Base-by-base conservation (phyloP, 2,797 vertebrate genomes). In the Etheostoma nigrum region DNA sequence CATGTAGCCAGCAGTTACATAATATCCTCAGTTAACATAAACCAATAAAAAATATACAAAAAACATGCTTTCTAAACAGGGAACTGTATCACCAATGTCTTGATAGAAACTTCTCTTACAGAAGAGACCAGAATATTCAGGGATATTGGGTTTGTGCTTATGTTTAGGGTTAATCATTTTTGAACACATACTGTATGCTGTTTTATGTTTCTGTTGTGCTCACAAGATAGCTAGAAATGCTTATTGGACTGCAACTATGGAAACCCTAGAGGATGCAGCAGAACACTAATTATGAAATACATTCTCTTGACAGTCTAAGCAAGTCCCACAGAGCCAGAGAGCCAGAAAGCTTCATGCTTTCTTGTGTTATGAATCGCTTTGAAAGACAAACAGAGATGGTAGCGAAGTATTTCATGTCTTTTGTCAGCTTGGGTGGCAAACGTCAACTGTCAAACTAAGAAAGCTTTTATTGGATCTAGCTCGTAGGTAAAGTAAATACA, bases 391-490 rank as follows among this genome's bases (percentile, higher is more conserved):
- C 53, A 74, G 78, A 82, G 71, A 79, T 33, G 63, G 40, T 16
- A 30, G 21, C 8, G 0, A 16, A 83, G 45, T 45, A 52, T 67
- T 75, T 67, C 48, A 44, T 55, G 57, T 65, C 49, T 76, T 76
- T 74, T 52, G 68, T 81, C 84, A 71, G 40, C 84, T 23, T 89
- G 86, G 84, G 87, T 86, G 86, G 87, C 63, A 66, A 40, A 73
- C 73, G 67, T 78, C 65, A 86, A 74, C 65, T 69, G 76, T 84
- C 76, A 70, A 78, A 75, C 64, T 27, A 23, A 65, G 72, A 76
- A 49, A 65, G 77, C 59, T 79, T 88, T 89, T 87, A 85, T 76
- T 88, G 86, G 85, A 86, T 78, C 82, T 53, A 48, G 76, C 66
- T 81, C 60, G 30, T 19, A 79, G 59, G 64, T 73, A 72, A 80